These are phyloP conservation scores for Pasiphila rectangulata DNA, from an alignment of 2,888 invertebrate species.

Conservation along the genomic window DNA sequence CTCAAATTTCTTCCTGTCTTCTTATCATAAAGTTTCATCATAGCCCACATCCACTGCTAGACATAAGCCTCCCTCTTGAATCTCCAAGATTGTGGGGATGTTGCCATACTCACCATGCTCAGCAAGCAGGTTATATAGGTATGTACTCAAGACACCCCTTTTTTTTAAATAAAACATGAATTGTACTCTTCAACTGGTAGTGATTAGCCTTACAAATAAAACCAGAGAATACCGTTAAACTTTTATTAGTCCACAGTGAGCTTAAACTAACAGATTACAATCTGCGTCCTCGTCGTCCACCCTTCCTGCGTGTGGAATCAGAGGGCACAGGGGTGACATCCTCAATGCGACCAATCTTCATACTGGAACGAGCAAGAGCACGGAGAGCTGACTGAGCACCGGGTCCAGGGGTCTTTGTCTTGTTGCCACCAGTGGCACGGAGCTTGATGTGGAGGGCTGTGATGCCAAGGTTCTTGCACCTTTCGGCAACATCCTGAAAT, in stretches of 20 bases:
- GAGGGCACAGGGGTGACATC: conserved; percentile 99
- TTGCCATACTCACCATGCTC: no score
- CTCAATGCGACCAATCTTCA: conserved; percentile 99
- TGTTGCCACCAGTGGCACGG: conserved; percentile 98
- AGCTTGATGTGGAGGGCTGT: conserved; percentile 99
- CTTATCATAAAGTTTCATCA: no score
- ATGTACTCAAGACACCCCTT: no score
- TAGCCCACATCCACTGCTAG: no score
- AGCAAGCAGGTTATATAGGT: no score
- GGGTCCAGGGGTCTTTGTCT: conserved; percentile 98
- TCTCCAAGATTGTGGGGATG: no score
- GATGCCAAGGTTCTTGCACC: conserved; percentile 97
- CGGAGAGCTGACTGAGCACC: conserved; percentile 99
- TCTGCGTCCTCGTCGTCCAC: conserved; percentile 99
- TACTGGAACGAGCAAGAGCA: conserved; percentile 98
- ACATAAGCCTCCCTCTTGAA: no score
- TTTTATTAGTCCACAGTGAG: conserved; percentile 69
- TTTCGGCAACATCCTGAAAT: conserved; percentile 97
- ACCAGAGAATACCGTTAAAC: conserved; percentile 57
- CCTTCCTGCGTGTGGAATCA: conserved; percentile 99
- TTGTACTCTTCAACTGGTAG: no score
- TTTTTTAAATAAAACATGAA: background rate
- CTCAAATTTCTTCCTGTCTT: no score
- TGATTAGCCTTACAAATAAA: conserved; percentile 31
- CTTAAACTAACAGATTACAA: conserved; percentile 87